Evolutionary conservation across 2,797 vertebrate species (phyloP).

Genomic region (Helostoma temminkii): DNA sequence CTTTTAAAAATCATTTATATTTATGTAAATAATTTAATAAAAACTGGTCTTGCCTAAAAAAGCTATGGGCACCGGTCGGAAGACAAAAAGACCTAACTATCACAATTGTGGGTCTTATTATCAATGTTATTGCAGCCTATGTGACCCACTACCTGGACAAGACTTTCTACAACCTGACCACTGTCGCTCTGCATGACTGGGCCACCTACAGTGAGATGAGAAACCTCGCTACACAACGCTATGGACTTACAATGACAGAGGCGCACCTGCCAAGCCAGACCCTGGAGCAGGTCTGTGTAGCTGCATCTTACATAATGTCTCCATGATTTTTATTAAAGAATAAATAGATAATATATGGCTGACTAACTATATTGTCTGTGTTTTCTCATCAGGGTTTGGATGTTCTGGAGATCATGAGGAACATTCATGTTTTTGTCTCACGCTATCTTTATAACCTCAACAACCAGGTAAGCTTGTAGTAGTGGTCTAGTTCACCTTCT

Average conservation of each 20-base stretch:
- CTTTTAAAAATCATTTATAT: too few species aligned
- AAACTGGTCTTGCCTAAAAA: not conserved
- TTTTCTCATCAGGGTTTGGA: slow-evolving; percentile 90
- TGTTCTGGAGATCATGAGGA: slow-evolving; percentile 99
- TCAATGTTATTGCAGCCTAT: slow-evolving; percentile 82
- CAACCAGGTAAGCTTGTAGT: slow-evolving; percentile 89
- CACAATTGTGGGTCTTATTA: not conserved
- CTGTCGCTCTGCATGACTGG: slow-evolving; percentile 98
- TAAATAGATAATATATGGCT: not conserved
- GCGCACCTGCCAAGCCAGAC: slow-evolving; percentile 98
- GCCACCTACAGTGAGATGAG: slow-evolving; percentile 99
- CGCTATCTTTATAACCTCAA: slow-evolving; percentile 99
- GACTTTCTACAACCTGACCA: slow-evolving; percentile 98
- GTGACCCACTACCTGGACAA: slow-evolving; percentile 99
- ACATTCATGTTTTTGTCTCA: slow-evolving; percentile 99
- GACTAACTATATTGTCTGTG: not conserved
- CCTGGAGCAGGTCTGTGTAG: slow-evolving; percentile 91
- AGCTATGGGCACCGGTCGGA: slow-evolving; percentile 15
- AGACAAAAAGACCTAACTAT: not conserved
- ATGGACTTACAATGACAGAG: slow-evolving; percentile 96
- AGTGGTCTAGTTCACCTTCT: not conserved
- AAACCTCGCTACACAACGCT: slow-evolving; percentile 96
- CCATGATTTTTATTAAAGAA: not conserved
- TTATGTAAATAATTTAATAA: too few species aligned
- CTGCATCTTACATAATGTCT: fast-evolving